Conservation (phyloP, 2,797 vertebrate genomes). For the Erpetoichthys calabaricus region DNA sequence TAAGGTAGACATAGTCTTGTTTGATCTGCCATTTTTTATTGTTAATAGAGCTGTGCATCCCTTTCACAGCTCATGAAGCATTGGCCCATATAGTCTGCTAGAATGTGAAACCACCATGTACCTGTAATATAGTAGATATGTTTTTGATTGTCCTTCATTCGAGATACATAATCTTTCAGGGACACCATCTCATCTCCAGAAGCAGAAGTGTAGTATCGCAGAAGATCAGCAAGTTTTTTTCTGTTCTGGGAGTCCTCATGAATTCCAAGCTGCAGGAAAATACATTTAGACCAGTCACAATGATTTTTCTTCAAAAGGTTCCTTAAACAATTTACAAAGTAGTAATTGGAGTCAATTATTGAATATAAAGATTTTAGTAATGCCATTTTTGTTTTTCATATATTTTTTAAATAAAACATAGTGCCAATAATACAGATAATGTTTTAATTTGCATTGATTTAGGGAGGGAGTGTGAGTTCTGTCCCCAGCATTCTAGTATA, state of each 20-base stretch:
- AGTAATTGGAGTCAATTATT: too few species aligned
- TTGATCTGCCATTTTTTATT: too few species aligned
- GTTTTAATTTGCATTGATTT: too few species aligned
- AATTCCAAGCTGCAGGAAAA: slow-evolving; percentile 53
- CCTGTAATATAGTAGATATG: slow-evolving; percentile 69
- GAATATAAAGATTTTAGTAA: too few species aligned
- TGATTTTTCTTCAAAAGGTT: too few species aligned
- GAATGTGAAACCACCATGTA: slow-evolving; percentile 1
- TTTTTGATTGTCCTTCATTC: slow-evolving; percentile 90
- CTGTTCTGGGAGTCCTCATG: slow-evolving; percentile 84
- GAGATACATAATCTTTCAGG: slow-evolving; percentile 75
- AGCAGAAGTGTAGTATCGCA: slow-evolving; percentile 77
- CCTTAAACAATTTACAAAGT: too few species aligned
- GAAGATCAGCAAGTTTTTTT: slow-evolving; percentile 73
- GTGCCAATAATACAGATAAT: too few species aligned
- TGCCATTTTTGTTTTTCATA: not conserved
- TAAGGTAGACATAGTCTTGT: too few species aligned
- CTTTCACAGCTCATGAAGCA: not conserved
- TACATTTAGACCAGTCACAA: not conserved
- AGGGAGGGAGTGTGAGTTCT: too few species aligned
- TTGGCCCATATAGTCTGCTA: not conserved
- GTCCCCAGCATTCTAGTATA: too few species aligned
- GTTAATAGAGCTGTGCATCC: too few species aligned
- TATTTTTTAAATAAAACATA: not conserved
- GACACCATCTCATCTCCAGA: slow-evolving; percentile 85